A percentile compares a stretch with the other conserved stretches of the same genome.
phyloP scores from a whole-genome alignment of 2,797 vertebrate genomes.

The Gambusia yucatana region DNA sequence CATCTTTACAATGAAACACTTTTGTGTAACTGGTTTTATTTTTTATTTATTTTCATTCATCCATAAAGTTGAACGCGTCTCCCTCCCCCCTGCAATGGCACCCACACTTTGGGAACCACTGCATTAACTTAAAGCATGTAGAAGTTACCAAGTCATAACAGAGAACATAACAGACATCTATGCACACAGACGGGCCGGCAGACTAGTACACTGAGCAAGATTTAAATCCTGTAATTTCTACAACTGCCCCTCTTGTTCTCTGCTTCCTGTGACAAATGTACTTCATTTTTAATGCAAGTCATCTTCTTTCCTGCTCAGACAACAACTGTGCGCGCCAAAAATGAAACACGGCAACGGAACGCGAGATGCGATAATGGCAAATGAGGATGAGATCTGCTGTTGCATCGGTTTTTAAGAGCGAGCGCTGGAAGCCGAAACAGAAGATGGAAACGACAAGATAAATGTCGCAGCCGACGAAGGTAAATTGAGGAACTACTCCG shows the following conservation, averaged over 20 bases:
- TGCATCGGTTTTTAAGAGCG: constrained; percentile 5
- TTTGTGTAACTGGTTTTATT: too few relatives aligned
- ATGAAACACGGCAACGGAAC: constrained; percentile 57
- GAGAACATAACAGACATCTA: not conserved
- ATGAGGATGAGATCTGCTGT: constrained; percentile 48
- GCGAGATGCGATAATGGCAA: constrained; percentile 57
- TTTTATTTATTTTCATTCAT: too few relatives aligned
- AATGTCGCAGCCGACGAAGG: constrained; percentile 5
- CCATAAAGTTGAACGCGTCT: too few relatives aligned
- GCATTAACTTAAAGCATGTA: not conserved
- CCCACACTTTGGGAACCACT: too few relatives aligned
- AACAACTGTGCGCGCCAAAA: constrained; percentile 46
- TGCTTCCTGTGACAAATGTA: constrained; percentile 46
- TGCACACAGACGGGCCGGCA: not conserved
- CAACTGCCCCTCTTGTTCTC: constrained; percentile 23
- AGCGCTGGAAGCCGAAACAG: constrained; percentile 21
- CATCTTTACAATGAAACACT: too few relatives aligned
- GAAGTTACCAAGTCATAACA: too few relatives aligned
- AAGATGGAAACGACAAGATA: constrained; percentile 5
- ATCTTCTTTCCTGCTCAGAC: constrained; percentile 49
- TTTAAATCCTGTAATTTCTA: constrained; percentile 29
- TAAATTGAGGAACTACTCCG: constrained; percentile 3
- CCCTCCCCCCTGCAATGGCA: too few relatives aligned
- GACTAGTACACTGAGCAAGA: not conserved
- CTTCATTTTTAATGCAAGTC: constrained; percentile 48